Base-by-base conservation (phyloP, 2,113 vertebrate genomes). In the Rhea pennata region DNA sequence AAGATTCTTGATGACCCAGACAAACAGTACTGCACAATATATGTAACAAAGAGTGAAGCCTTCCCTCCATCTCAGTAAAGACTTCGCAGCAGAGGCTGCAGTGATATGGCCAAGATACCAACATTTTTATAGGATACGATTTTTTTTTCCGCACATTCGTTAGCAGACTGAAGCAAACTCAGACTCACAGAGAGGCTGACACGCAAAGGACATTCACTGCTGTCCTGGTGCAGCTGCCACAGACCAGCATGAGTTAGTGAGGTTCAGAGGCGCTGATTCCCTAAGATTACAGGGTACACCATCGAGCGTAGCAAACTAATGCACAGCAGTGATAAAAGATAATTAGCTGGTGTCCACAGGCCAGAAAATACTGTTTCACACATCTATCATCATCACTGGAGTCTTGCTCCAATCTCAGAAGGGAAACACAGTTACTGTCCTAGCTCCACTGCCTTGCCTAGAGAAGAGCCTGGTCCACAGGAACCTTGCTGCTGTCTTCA, bases 341-440 rank as follows among this genome's bases (percentile, higher is more conserved):
- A 39, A 20, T 26, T 27, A 21, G 65, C 22, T 8, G 3, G 31
- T 1, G 21, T 33, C 44, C 70, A 27, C 15, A 22, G 64, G 58
- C 50, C 26, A 33, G 33, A 23, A 23, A 20, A 12, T 36, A 12
- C 1, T 6, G 33, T 14, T 54, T 23, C 44, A 53, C 42, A 46
- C 46, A 16, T 1, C 13, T 9, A 23, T 4, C 15, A 1, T 1
- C 26, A 0, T 6, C 50, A 53, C 27, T 8, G 3, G 12, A 6
- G 29, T 8, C 93, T 24, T 12, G 31, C 66, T 46, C 42, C n/a
- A 13, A n/a, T 50, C 69, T 44, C 9, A 13, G 1, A 22, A 15
- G 26, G 23, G 36, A n/a, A 3, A 26, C 22, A 26, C 15, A 40
- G 44, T 26, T 7, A 12, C 9, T 29, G 24, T 17, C 9, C 40